Base-by-base conservation (phyloP, 1,140 invertebrate species). In the Hycleus cichorii region DNA sequence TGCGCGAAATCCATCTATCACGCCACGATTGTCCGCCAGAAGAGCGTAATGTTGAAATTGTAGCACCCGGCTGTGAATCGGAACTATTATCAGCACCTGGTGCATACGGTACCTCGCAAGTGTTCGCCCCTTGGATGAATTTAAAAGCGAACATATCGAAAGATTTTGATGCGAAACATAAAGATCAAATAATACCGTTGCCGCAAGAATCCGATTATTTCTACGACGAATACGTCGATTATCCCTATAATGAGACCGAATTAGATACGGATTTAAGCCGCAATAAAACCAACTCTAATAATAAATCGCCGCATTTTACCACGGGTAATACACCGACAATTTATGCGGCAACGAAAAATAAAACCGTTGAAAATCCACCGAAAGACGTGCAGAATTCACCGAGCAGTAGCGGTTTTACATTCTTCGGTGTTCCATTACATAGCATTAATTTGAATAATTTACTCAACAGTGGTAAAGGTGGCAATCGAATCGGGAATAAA, bases 351-450 rank as follows among this genome's bases (percentile, higher is more conserved):
- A 78, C 81, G 78, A 53, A 74, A 76, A 32, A 32, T 7, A 7
- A 32, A 32, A 32, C 32, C 32, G 32, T 7, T 7, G 7, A 32
- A 32, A 32, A 32, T 18, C 18, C 74, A 8, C 65, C 65, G 3
- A 76, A 75, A 65, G 65, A 68, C 32, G 69, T 77, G 7, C 67
- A 53, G 38, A 76, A 78, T 56, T 72, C 71, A 1, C 74, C 72
- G 4, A 77, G 77, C 24, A 80, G 75, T 47, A 80, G 79, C 4
- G 79, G 85, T 0, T 90, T 90, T 65, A 90, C 89, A 10, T 89
- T 93, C 64, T 92, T 93, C 65, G 90, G 90, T 0, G 81, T 91
- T 62, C 89, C 90, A 0, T 64, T 92, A 49, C 88, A 89, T 3
- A 80, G 80, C 50, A 69, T 91, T n/a, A 85, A 83, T 54, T 80